Percentiles rank a stretch among this genome's conserved stretches.
These are phyloP conservation scores for Brachyptera risi DNA, from an alignment of 2,888 invertebrate species.

Conservation along the genomic window DNA sequence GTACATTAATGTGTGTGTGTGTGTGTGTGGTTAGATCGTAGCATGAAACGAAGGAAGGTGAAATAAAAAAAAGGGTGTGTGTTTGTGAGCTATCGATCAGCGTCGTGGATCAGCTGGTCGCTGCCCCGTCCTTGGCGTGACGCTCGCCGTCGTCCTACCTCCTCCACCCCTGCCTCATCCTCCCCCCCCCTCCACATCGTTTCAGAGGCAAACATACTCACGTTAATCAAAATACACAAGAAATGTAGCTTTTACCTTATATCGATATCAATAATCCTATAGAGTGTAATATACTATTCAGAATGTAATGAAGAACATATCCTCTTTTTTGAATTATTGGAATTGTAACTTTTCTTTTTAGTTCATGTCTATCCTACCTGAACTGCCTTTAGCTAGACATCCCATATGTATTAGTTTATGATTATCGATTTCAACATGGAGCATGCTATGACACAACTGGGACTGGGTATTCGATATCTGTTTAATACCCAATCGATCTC, in stretches of 20 bases:
- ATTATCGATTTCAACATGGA: too few species aligned
- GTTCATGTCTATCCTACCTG: too few species aligned
- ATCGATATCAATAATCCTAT: slow-evolving; percentile 5
- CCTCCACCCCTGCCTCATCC: not conserved
- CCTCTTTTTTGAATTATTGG: too few species aligned
- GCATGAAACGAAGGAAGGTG: too few species aligned
- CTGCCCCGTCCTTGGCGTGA: slow-evolving; percentile 4
- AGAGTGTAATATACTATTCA: not conserved
- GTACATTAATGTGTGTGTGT: too few species aligned
- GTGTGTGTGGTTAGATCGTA: too few species aligned
- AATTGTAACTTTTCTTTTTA: too few species aligned
- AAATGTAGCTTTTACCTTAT: not conserved
- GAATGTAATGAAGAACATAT: not conserved
- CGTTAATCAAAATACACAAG: slow-evolving; percentile 1
- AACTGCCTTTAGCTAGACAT: too few species aligned
- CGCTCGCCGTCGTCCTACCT: not conserved
- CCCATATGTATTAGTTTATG: too few species aligned
- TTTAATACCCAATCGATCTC: too few species aligned
- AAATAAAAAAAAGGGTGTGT: slow-evolving; percentile 9
- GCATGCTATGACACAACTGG: too few species aligned
- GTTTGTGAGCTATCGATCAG: slow-evolving; percentile 2
- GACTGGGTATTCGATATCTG: too few species aligned
- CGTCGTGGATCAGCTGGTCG: slow-evolving; percentile 7
- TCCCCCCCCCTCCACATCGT: not conserved
- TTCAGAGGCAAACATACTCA: not conserved